phyloP scores from a whole-genome alignment of 30 jellyfish, hydroid and myxozoan species.

The Aurelia sp. region DNA sequence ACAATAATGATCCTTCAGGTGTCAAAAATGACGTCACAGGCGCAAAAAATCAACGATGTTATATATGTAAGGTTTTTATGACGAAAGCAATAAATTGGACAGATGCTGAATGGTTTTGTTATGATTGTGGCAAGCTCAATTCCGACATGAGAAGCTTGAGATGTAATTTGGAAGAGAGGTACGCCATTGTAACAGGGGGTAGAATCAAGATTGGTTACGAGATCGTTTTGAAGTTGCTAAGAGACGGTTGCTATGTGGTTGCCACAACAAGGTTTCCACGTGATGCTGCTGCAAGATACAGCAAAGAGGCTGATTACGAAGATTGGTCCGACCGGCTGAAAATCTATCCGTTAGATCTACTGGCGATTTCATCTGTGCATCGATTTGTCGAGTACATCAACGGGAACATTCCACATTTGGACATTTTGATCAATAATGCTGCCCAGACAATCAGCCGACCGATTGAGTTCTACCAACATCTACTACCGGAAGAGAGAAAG shows the following conservation, averaged over 20 bases:
- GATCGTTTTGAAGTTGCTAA: conserved; percentile 50
- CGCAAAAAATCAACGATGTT: too few species aligned
- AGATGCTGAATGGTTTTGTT: not conserved
- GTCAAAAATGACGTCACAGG: too few species aligned
- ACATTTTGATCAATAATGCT: conserved; percentile 64
- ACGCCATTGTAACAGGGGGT: conserved; percentile 74
- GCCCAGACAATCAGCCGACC: conserved; percentile 76
- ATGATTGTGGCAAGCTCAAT: conserved; percentile 10
- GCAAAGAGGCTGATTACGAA: conserved; percentile 38
- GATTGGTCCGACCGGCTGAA: conserved; percentile 40
- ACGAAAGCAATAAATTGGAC: too few species aligned
- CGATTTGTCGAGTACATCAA: conserved; percentile 23
- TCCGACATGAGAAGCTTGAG: conserved; percentile 26
- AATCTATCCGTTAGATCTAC: conserved; percentile 37
- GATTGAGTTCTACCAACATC: conserved; percentile 20
- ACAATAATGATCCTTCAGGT: too few species aligned
- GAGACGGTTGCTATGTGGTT: conserved; percentile 72
- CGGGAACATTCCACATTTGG: conserved; percentile 38
- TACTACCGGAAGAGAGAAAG: conserved; percentile 1
- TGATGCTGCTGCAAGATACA: conserved; percentile 44
- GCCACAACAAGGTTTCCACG: conserved; percentile 73
- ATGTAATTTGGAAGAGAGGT: conserved; percentile 32
- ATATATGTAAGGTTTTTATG: too few species aligned
- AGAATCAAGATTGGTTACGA: conserved; percentile 64
- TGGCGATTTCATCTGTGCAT: conserved; percentile 4